Evolutionary conservation across 2,113 vertebrate species (phyloP).

Genomic region (Poeciliopsis retropinna): DNA sequence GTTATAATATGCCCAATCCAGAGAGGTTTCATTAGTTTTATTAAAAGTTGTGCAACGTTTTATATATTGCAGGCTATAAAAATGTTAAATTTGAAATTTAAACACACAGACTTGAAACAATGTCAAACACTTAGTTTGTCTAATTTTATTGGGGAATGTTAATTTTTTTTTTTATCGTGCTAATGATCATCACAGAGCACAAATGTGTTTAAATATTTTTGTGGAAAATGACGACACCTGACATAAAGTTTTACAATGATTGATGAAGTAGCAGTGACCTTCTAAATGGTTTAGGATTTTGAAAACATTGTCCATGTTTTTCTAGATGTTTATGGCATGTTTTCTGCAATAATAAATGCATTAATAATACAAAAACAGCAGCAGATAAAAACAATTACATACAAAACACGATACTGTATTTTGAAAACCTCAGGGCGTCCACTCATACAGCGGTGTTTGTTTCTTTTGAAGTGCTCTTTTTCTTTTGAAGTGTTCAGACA

Average conservation of each 20-base stretch:
- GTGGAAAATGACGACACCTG: neutral
- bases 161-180: neutral
- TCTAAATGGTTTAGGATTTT: conserved; percentile 8
- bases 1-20: neutral
- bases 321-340: neutral
- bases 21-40: neutral
- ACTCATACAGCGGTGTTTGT: conserved; percentile 5
- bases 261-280: neutral
- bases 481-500: conserved; percentile 24
- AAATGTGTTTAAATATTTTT: neutral
- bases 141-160: conserved; percentile 16
- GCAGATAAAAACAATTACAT: neutral
- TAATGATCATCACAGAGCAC: neutral
- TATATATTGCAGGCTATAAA: neutral
- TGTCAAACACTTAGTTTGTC: neutral
- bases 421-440: neutral
- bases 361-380: conserved; percentile 2
- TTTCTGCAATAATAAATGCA: neutral
- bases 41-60: neutral
- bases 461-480: conserved; percentile 27
- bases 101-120: neutral
- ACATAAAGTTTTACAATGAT: neutral
- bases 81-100: neutral
- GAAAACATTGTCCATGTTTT: conserved; percentile 5
- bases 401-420: conserved; percentile 8